phyloP scores from a whole-genome alignment of 2,888 invertebrate genomes.

The Patella pellucida region DNA sequence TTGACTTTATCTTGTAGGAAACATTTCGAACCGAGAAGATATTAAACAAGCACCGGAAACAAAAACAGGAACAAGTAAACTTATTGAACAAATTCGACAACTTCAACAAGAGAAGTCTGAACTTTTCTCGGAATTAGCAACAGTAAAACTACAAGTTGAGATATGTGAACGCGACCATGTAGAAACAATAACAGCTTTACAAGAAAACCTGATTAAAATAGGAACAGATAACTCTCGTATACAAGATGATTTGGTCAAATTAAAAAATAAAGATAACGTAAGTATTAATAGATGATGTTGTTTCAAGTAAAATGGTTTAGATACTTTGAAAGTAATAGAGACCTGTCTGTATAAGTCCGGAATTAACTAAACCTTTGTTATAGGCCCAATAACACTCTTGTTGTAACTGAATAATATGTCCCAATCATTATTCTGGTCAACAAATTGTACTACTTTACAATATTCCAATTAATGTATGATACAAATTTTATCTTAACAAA shows the following conservation, averaged over 20 bases:
- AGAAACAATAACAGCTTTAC: slow-evolving; percentile 34
- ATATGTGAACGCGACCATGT: slow-evolving; percentile 36
- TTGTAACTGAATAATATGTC: no score
- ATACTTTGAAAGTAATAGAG: no score
- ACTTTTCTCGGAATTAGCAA: slow-evolving; percentile 36
- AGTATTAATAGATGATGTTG: neutral
- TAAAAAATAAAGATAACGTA: slow-evolving; percentile 3
- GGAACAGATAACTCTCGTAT: slow-evolving; percentile 23
- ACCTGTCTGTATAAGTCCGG: no score
- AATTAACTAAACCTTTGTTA: no score
- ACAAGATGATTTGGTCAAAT: slow-evolving; percentile 19
- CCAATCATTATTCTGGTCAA: no score
- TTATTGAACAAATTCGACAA: slow-evolving; percentile 48
- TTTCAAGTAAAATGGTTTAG: no score
- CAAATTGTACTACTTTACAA: no score
- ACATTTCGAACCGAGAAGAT: slow-evolving; percentile 5
- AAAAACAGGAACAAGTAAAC: slow-evolving; percentile 23
- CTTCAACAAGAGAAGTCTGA: slow-evolving; percentile 49
- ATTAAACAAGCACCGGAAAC: neutral
- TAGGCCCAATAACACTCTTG: no score
- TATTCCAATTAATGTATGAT: no score
- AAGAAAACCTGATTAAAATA: slow-evolving; percentile 33
- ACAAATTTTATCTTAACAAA: no score
- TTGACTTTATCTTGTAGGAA: slow-evolving; percentile 1
- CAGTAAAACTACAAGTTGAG: slow-evolving; percentile 29